Evolutionary conservation across 2,113 vertebrate genomes (phyloP).

Genomic region (Charadrius vociferus): DNA sequence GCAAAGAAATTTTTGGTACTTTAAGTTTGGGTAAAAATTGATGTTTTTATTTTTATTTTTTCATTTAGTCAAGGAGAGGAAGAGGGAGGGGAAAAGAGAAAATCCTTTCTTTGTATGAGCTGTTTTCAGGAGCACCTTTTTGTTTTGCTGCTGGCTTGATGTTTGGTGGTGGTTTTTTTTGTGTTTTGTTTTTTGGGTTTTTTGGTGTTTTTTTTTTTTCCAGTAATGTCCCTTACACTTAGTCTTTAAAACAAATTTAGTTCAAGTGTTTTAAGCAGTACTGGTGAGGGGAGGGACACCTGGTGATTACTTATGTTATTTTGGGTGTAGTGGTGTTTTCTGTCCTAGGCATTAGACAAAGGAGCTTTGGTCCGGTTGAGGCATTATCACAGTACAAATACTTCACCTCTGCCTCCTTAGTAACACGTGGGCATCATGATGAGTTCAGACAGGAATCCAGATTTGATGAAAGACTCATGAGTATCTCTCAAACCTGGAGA

Average conservation of each 20-base stretch:
- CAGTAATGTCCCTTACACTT: not conserved
- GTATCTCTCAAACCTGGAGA: not conserved
- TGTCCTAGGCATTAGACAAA: not conserved
- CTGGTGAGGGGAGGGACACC: not conserved
- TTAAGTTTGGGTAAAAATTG: not conserved
- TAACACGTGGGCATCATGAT: fast-evolving
- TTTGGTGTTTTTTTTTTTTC: not conserved
- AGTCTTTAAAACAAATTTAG: not conserved
- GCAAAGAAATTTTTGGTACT: not conserved
- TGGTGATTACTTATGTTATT: not conserved
- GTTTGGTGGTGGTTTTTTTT: no score
- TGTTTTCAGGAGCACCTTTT: not conserved
- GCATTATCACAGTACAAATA: not conserved
- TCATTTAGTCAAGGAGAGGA: not conserved
- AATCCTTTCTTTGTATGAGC: not conserved
- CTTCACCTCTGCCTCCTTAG: not conserved
- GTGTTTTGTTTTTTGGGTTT: no score
- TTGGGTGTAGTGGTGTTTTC: not conserved
- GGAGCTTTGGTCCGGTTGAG: not conserved
- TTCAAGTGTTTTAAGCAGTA: not conserved
- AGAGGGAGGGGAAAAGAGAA: not conserved
- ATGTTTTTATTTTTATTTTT: not conserved
- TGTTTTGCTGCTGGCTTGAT: not conserved
- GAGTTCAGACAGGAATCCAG: not conserved
- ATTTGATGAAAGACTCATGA: not conserved